phyloP scores from a whole-genome alignment of 2,888 invertebrate genomes.

The Lithophane ornitopus region DNA sequence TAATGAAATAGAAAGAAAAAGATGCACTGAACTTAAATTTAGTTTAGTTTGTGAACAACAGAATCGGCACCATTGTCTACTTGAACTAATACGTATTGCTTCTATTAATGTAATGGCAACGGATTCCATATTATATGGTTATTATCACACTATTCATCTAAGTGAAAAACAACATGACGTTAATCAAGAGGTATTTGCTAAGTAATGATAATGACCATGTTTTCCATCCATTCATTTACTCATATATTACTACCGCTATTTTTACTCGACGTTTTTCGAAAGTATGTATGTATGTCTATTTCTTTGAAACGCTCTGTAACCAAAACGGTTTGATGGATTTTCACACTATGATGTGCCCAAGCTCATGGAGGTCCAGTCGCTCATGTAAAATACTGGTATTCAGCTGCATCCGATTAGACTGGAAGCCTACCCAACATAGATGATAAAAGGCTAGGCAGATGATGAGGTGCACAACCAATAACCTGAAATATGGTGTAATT shows the following conservation, averaged over 20 bases:
- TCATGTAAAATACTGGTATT: no score
- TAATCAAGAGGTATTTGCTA: conserved; percentile 41
- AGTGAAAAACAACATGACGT: conserved; percentile 39
- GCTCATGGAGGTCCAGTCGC: no score
- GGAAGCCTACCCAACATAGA: no score
- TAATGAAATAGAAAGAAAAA: no score
- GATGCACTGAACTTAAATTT: no score
- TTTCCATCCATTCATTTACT: conserved; percentile 28
- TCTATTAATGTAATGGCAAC: background rate
- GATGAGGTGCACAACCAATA: no score
- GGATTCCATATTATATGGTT: background rate
- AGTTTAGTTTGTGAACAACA: no score
- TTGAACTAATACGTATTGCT: background rate
- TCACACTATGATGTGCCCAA: no score
- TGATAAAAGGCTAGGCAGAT: no score
- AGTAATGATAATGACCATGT: conserved; percentile 37
- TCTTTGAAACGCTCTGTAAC: background rate
- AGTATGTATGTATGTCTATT: background rate
- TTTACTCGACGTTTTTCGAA: background rate
- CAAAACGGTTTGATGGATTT: background rate
- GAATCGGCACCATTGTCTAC: no score
- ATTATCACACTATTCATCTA: conserved; percentile 11
- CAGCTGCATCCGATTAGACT: no score
- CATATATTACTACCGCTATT: conserved; percentile 12
- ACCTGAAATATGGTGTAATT: no score